Conservation (phyloP, 2,888 invertebrate genomes). For the Rhyacophila evoluta region DNA sequence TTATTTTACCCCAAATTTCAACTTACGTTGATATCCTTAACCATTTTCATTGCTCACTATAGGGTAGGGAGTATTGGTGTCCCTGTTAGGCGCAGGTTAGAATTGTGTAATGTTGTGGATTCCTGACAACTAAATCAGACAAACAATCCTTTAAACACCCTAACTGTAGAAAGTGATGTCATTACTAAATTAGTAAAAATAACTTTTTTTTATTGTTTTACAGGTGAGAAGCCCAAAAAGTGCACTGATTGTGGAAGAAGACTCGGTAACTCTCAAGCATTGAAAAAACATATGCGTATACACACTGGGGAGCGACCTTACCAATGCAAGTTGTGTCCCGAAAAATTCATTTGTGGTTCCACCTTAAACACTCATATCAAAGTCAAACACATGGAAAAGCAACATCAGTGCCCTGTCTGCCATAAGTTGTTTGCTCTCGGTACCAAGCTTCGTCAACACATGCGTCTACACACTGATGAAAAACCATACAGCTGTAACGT, state of each 20-base stretch:
- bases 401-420: slow-evolving; percentile 47
- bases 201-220: too few species aligned
- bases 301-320: slow-evolving; percentile 54
- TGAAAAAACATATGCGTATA: slow-evolving; percentile 53
- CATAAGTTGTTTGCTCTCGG: slow-evolving; percentile 50
- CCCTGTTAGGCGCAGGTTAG: too few species aligned
- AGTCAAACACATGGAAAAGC: slow-evolving; percentile 52
- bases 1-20: too few species aligned
- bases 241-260: slow-evolving; percentile 49
- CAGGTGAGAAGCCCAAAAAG: slow-evolving; percentile 51
- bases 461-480: slow-evolving; percentile 46
- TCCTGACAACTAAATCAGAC: too few species aligned
- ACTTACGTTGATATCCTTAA: too few species aligned
- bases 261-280: slow-evolving; percentile 49
- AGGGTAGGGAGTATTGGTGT: too few species aligned
- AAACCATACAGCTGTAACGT: slow-evolving; percentile 45
- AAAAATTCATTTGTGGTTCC: slow-evolving; percentile 51
- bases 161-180: too few species aligned
- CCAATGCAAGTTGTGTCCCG: slow-evolving; percentile 47
- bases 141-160: too few species aligned
- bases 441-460: slow-evolving; percentile 50
- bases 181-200: too few species aligned
- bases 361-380: slow-evolving; percentile 51
- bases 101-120: too few species aligned
- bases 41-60: too few species aligned